Conservation (phyloP, 2,113 vertebrate genomes). For the Anoplopoma fimbria region DNA sequence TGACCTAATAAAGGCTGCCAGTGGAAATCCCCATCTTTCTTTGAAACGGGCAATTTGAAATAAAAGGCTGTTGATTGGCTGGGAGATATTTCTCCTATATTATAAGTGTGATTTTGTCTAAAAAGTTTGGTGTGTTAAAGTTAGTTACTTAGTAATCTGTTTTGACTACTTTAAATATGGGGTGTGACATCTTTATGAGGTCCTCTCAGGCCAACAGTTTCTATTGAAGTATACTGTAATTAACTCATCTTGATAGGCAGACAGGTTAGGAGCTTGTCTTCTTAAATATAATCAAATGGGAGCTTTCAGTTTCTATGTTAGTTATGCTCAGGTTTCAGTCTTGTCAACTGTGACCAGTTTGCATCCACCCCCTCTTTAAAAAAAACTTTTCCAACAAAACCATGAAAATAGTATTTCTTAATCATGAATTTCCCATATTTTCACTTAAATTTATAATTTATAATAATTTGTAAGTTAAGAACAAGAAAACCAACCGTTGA, state of each 20-base stretch:
- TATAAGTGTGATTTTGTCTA: not conserved
- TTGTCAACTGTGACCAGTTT: not conserved
- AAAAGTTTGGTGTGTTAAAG: not conserved
- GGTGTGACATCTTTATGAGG: conserved; percentile 8
- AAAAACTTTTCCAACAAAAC: not conserved
- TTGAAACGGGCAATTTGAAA: not conserved
- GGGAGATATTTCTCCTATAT: not conserved
- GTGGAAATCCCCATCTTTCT: conserved; percentile 13
- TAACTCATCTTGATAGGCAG: not conserved
- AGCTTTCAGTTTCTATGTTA: not conserved
- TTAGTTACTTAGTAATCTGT: not conserved
- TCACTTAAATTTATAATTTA: not conserved
- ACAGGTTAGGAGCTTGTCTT: not conserved
- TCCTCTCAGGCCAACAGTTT: conserved; percentile 11
- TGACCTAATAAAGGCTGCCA: conserved; percentile 13
- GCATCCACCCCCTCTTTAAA: not conserved
- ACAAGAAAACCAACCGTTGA: not conserved
- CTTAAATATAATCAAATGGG: not conserved
- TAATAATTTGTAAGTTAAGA: not conserved
- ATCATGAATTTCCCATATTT: not conserved
- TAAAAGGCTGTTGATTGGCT: conserved; percentile 3
- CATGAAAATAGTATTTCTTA: not conserved
- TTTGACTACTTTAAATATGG: not conserved
- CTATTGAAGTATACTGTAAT: conserved; percentile 6
- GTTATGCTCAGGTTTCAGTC: not conserved